Evolutionary conservation across 2,888 invertebrate species (phyloP), one percentile per base, ranked within the genome.

Genomic region (Mesorhabditis spiculigera): DNA sequence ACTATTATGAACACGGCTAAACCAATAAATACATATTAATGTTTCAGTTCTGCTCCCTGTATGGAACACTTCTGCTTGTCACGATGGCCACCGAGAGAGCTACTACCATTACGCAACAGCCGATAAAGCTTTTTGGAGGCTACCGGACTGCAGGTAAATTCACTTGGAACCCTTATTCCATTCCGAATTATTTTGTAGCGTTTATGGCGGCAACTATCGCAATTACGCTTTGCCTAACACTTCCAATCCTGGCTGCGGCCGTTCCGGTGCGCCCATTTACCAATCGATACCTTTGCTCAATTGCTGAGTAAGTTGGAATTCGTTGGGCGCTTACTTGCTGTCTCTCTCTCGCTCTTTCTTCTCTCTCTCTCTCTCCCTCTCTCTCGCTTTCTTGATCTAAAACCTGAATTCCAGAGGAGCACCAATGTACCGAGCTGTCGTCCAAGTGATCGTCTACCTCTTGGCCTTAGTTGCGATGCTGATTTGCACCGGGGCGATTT

Each of bases 31-130:
- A 1, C 28, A 28, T 28, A 28, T 28, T 28, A 28, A 28, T 28
- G 28, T 3, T 50, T 50, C 58, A 50, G 58, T 50, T 50, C 58
- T 50, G 58, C 58, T 10, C 58, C 58, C n/a, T 50, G n/a, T 50
- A 13, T n/a, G 58, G 58, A 50, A 50, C 58, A n/a, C 58, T 50
- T 10, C 8, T 50, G 2, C 58, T 50, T 13, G 10, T 50, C 58
- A 50, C 58, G 58, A 50, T 50, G 58, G 58, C 58, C 58, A 50
- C 58, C 10, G 58, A 50, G 58, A 50, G 58, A 50, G 58, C 58
- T n/a, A 50, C 58, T 10, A 50, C 58, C n/a, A 50, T 50, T n/a
- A 50, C 58, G 58, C 58, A 50, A 50, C 8, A 50, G 58, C 58
- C 58, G 8, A 13, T 50, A 10, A 10, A 10, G n/a, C 58, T 50